These are phyloP conservation scores for Merluccius polli DNA, from an alignment of 2,797 vertebrate species.

Conservation along the genomic window DNA sequence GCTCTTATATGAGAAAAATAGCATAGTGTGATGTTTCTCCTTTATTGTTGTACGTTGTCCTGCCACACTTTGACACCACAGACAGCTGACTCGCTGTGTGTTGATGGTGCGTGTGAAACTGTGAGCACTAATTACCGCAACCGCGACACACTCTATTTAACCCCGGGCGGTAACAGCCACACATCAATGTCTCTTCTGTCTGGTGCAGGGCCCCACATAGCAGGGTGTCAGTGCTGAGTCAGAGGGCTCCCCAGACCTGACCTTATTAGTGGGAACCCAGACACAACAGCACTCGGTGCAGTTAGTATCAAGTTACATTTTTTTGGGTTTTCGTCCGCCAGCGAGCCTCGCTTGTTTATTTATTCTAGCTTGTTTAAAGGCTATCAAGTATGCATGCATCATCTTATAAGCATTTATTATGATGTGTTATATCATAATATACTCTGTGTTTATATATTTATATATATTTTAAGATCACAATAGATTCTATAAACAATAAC, in stretches of 20 bases:
- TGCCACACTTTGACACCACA: slow-evolving; percentile 59
- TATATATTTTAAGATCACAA: too few relatives aligned
- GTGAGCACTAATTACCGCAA: slow-evolving; percentile 63
- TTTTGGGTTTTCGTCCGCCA: too few relatives aligned
- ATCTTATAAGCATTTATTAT: neutral
- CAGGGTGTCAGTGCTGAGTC: slow-evolving; percentile 24
- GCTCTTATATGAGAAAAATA: too few relatives aligned
- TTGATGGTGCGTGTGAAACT: slow-evolving; percentile 58
- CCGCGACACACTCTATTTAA: slow-evolving; percentile 50
- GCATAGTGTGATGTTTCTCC: too few relatives aligned
- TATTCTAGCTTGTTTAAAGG: neutral
- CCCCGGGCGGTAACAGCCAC: slow-evolving; percentile 34
- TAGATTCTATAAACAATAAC: too few relatives aligned
- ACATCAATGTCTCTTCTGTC: neutral
- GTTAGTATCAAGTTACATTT: too few relatives aligned
- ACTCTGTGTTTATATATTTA: too few relatives aligned
- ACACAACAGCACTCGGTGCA: neutral
- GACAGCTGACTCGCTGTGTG: slow-evolving; percentile 57
- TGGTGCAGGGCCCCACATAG: too few relatives aligned
- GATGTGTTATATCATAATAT: too few relatives aligned
- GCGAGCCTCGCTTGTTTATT: neutral
- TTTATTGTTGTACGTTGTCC: slow-evolving; percentile 36
- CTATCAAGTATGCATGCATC: too few relatives aligned
- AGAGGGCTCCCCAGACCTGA: slow-evolving; percentile 7
- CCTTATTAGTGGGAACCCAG: neutral